Conservation (phyloP, 2,888 invertebrate species). For the Sericinus montela region DNA sequence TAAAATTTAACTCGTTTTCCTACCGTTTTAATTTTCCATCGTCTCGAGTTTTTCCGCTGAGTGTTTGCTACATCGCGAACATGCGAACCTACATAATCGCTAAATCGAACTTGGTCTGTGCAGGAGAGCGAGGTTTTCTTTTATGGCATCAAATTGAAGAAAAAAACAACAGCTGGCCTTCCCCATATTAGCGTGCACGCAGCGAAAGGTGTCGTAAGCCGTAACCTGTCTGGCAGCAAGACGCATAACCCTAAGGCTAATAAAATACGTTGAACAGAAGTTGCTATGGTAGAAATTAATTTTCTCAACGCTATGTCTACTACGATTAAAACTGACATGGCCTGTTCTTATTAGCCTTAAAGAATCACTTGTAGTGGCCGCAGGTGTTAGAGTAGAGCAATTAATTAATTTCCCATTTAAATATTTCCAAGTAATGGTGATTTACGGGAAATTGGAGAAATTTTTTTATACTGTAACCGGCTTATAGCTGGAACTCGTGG, state of each 20-base stretch:
- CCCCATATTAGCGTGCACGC: conserved; percentile 40
- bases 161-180: conserved; percentile 49
- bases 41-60: conserved; percentile 29
- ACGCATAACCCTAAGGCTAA: conserved; percentile 35
- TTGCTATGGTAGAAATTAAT: conserved; percentile 40
- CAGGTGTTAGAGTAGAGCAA: conserved; percentile 36
- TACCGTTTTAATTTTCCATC: conserved; percentile 28
- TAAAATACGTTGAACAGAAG: conserved; percentile 34
- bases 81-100: conserved; percentile 27
- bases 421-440: conserved; percentile 49
- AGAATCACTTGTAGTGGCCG: conserved; percentile 30
- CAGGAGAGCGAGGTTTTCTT: conserved; percentile 37
- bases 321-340: conserved; percentile 24
- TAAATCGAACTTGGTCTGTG: conserved; percentile 35
- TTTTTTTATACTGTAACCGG: conserved; percentile 28
- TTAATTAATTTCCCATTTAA: conserved; percentile 59
- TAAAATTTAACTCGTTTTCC: conserved; percentile 12
- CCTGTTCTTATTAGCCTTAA: conserved; percentile 32
- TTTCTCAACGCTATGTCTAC: conserved; percentile 30
- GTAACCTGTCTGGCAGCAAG: conserved; percentile 33
- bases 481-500: conserved; percentile 24
- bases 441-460: conserved; percentile 52
- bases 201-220: conserved; percentile 48
- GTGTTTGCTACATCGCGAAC: conserved; percentile 32
- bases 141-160: conserved; percentile 43